These are phyloP conservation scores for Neogobius melanostomus DNA, from an alignment of 2,113 vertebrate genomes.

Conservation along the genomic window DNA sequence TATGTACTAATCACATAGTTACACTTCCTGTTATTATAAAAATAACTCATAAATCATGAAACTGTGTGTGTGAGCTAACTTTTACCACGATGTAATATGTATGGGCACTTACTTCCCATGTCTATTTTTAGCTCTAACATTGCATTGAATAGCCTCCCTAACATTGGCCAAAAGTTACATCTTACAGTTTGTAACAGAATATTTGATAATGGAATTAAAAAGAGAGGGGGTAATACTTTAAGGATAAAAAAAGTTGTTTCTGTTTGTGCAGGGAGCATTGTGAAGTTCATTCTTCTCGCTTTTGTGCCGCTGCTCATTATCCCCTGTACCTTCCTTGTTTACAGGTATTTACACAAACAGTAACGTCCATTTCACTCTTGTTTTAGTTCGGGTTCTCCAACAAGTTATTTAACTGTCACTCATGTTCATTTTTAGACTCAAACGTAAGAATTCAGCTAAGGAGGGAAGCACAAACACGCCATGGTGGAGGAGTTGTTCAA, in stretches of 20 bases:
- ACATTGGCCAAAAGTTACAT: too few relatives aligned
- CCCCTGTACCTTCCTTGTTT: constrained; percentile 12
- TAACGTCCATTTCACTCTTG: not conserved
- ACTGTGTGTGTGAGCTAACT: too few relatives aligned
- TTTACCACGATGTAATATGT: too few relatives aligned
- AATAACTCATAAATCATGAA: too few relatives aligned
- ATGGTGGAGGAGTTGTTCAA: not conserved
- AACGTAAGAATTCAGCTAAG: constrained; percentile 17
- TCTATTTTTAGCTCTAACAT: too few relatives aligned
- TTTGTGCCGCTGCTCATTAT: constrained; percentile 28
- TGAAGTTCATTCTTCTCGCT: not conserved
- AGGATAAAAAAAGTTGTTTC: not conserved
- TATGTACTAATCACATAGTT: too few relatives aligned
- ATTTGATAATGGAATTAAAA: too few relatives aligned
- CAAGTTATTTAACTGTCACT: not conserved
- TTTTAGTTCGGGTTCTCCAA: not conserved
- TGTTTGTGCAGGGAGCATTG: constrained; percentile 20
- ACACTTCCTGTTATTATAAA: too few relatives aligned
- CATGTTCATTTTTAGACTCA: constrained; percentile 37
- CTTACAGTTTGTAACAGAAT: not conserved
- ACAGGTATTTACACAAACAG: constrained; percentile 47
- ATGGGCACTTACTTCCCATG: too few relatives aligned
- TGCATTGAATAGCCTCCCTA: too few relatives aligned
- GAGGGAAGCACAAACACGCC: not conserved
- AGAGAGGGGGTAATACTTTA: too few relatives aligned